phyloP scores from a whole-genome alignment of 1,140 invertebrate genomes.

The Amphibalanus amphitrite region DNA sequence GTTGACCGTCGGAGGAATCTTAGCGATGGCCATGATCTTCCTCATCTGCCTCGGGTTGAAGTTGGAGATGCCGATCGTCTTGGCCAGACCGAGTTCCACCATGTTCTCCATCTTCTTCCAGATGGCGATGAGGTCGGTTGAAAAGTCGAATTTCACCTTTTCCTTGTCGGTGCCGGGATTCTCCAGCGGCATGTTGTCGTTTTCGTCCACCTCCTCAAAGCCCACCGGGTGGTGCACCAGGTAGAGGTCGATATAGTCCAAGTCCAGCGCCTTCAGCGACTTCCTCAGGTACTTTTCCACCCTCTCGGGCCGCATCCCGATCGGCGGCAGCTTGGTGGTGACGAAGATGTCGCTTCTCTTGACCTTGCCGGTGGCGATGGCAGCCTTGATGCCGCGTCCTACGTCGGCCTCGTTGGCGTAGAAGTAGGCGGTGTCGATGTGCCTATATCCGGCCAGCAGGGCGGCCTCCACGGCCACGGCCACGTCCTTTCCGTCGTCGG shows the following conservation, averaged over 20 bases:
- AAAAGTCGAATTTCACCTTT: too few relatives aligned
- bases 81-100: constrained; percentile 22
- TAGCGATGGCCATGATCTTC: constrained; percentile 27
- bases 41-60: constrained; percentile 23
- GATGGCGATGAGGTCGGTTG: too few relatives aligned
- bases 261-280: constrained; percentile 48
- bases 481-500: too few relatives aligned
- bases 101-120: constrained; percentile 23
- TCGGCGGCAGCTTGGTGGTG: constrained; percentile 23
- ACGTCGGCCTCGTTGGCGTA: too few relatives aligned
- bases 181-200: too few relatives aligned
- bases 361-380: constrained; percentile 24
- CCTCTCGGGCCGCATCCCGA: constrained; percentile 33
- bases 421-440: constrained; percentile 9
- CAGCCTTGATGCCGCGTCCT: constrained; percentile 25
- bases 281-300: constrained; percentile 51
- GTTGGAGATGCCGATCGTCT: constrained; percentile 28
- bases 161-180: too few relatives aligned
- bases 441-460: background rate
- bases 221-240: constrained; percentile 51
- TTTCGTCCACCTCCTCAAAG: too few relatives aligned
- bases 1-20: constrained; percentile 55
- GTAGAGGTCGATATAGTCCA: constrained; percentile 69
- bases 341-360: too few relatives aligned
- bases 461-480: too few relatives aligned